Evolutionary conservation across 2,888 invertebrate species (phyloP).

Genomic region (Nomada fabriciana): DNA sequence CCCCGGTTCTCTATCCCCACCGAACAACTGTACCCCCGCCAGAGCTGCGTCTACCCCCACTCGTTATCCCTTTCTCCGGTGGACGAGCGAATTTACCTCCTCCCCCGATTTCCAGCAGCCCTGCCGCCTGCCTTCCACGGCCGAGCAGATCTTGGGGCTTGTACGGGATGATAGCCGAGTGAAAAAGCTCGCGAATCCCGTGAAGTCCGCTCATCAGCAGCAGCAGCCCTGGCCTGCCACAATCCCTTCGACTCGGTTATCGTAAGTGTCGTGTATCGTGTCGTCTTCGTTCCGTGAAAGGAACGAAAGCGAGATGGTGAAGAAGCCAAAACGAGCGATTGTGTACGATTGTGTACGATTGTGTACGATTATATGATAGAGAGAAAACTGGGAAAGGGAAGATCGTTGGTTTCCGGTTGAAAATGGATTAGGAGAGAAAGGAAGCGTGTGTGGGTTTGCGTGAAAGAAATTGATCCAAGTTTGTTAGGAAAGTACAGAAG

Average conservation of each 20-base stretch:
- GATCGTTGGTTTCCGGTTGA: constrained; percentile 22
- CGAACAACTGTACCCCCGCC: constrained; percentile 51
- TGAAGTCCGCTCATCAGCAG: constrained; percentile 73
- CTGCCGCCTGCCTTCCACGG: constrained; percentile 77
- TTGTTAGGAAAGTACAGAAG: constrained; percentile 19
- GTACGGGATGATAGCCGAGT: constrained; percentile 79
- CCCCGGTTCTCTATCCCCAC: constrained; percentile 34
- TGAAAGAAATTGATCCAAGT: constrained; percentile 14
- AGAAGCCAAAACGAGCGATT: constrained; percentile 22
- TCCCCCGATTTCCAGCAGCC: constrained; percentile 74
- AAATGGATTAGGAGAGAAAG: constrained; percentile 16
- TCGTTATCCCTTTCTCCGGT: constrained; percentile 55
- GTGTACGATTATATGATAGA: constrained; percentile 29
- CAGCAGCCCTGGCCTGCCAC: constrained; percentile 83
- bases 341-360: constrained; percentile 31
- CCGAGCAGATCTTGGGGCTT: constrained; percentile 78
- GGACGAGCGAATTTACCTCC: constrained; percentile 65
- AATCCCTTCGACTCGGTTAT: constrained; percentile 84
- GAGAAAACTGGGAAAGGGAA: constrained; percentile 5
- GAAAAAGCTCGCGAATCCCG: constrained; percentile 76
- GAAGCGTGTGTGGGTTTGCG: constrained; percentile 15
- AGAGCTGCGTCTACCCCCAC: constrained; percentile 58
- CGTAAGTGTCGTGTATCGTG: constrained; percentile 80
- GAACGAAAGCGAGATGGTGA: constrained; percentile 32
- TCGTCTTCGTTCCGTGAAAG: no score